Conservation (phyloP, 2,888 invertebrate species). For the Nomada fabriciana region DNA sequence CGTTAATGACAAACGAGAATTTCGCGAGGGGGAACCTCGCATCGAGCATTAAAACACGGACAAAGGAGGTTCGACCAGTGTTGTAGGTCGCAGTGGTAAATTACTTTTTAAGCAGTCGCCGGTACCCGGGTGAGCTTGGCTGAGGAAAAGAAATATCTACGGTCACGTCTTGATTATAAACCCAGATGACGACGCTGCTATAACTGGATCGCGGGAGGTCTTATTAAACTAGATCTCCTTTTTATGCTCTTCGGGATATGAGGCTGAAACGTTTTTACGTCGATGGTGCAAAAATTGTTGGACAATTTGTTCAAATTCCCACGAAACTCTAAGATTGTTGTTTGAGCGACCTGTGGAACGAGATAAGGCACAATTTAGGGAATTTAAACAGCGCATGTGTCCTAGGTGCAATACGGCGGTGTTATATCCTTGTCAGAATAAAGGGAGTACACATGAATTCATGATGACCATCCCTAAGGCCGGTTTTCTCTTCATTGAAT, state of each 20-base stretch:
- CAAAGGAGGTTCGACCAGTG: slow-evolving; percentile 27
- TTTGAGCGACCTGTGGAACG: slow-evolving; percentile 1
- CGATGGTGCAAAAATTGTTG: not conserved
- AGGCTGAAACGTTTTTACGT: not conserved
- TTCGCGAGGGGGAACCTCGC: not conserved
- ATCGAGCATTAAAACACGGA: slow-evolving; percentile 30
- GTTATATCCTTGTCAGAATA: not conserved
- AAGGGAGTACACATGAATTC: slow-evolving; percentile 34
- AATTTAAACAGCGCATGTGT: not conserved
- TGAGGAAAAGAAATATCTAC: not conserved
- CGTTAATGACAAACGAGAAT: not conserved
- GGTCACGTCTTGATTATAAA: slow-evolving; percentile 2
- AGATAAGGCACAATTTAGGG: not conserved
- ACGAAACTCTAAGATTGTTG: not conserved
- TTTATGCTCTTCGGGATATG: not conserved
- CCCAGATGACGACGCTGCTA: not conserved
- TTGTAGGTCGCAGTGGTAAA: slow-evolving; percentile 44
- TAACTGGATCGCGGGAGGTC: slow-evolving; percentile 1
- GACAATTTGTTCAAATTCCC: not conserved
- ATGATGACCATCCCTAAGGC: slow-evolving; percentile 9
- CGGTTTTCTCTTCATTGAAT: slow-evolving; percentile 19
- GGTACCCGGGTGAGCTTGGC: not conserved
- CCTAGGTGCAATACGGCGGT: not conserved
- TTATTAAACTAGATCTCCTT: not conserved
- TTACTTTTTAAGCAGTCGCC: slow-evolving; percentile 21